Conservation (phyloP, 2,888 invertebrate species). For the Kryphioiulus occultus region DNA sequence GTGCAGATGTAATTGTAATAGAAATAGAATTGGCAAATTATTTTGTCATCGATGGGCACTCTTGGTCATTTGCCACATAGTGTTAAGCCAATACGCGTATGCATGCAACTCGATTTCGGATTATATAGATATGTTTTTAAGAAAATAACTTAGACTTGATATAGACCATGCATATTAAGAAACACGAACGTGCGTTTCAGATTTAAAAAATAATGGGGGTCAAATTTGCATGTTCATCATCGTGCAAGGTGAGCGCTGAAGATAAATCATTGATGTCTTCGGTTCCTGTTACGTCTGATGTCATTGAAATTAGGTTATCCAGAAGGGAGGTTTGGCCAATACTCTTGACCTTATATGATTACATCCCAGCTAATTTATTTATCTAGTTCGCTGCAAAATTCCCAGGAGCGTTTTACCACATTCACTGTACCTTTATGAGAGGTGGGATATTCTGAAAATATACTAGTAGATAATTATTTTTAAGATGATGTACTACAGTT, state of each 20-base stretch:
- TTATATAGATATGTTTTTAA: no score
- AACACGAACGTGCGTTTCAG: not conserved
- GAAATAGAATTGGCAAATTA: no score
- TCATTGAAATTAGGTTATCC: conserved; percentile 21
- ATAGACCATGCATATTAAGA: not conserved
- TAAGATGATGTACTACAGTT: no score
- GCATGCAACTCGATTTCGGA: not conserved
- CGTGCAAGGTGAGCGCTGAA: not conserved
- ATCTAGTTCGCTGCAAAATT: not conserved
- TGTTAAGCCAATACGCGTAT: not conserved
- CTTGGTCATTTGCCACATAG: no score
- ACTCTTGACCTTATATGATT: conserved; percentile 24
- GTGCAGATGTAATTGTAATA: no score
- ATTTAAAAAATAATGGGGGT: not conserved
- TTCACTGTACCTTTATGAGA: not conserved
- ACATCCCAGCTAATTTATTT: conserved; percentile 4
- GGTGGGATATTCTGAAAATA: not conserved
- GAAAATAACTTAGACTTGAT: not conserved
- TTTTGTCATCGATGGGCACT: no score
- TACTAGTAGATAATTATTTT: no score
- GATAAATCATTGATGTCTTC: conserved; percentile 22
- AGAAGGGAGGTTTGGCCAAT: not conserved
- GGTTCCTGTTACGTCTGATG: not conserved
- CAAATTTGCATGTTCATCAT: conserved; percentile 15
- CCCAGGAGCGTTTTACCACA: not conserved